A percentile compares a stretch with the other conserved stretches of the same genome.
These are phyloP conservation scores for Antidorcas marsupialis DNA, from an alignment of 2,113 vertebrate species.

Conservation along the genomic window DNA sequence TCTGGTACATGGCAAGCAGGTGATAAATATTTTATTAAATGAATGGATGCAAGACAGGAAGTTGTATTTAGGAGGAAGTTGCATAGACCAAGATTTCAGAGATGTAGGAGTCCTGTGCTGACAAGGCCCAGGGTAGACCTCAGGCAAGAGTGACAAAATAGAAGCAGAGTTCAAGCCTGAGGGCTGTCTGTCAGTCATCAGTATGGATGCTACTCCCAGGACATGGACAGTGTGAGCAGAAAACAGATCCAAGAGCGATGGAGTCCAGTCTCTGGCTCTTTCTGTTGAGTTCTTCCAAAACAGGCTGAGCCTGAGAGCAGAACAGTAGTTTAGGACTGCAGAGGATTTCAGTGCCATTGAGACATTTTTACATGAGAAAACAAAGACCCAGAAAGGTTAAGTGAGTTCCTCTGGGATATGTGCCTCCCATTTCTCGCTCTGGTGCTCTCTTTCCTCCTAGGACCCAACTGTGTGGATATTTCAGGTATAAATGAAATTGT, in stretches of 20 bases:
- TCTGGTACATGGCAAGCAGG: background rate
- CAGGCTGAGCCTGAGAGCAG: background rate
- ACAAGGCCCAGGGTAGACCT: background rate
- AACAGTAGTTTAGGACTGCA: background rate
- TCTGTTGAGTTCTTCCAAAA: background rate
- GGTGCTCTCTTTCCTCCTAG: background rate
- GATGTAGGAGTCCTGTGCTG: background rate
- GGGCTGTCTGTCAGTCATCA: background rate
- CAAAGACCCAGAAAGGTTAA: background rate
- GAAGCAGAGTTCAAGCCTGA: background rate
- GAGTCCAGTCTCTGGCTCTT: background rate
- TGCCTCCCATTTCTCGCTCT: background rate
- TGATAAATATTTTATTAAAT: background rate
- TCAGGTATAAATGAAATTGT: constrained; percentile 14
- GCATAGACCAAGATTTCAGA: background rate
- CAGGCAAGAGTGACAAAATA: background rate
- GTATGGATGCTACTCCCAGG: background rate
- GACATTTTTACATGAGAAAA: background rate
- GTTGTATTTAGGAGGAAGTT: background rate
- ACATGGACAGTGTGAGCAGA: background rate
- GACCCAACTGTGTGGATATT: background rate
- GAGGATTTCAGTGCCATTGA: background rate
- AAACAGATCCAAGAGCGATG: background rate
- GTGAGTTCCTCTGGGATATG: background rate
- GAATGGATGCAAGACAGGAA: background rate